Percentiles rank a stretch among this genome's conserved stretches.
phyloP scores from a whole-genome alignment of 2,113 vertebrate species.

The Anhinga rufa region DNA sequence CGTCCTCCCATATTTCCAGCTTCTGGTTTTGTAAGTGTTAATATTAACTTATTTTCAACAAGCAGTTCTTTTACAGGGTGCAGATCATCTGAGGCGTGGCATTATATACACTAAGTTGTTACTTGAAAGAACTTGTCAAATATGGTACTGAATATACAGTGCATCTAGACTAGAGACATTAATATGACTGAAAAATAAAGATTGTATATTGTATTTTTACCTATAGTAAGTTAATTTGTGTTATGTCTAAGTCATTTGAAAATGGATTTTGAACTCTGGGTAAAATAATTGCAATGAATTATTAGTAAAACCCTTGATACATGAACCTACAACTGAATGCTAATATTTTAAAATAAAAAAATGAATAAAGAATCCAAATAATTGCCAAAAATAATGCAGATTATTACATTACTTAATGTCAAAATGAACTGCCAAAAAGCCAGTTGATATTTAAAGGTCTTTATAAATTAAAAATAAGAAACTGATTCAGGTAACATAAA shows the following conservation, averaged over 20 bases:
- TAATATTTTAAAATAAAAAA: background rate
- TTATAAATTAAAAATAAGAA: background rate
- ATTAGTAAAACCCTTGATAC: background rate
- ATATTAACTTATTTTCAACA: background rate
- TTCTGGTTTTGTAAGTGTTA: background rate
- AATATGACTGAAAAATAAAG: background rate
- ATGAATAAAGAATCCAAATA: background rate
- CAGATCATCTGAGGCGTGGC: background rate
- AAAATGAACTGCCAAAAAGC: background rate
- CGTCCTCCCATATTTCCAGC: background rate
- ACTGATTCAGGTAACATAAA: background rate
- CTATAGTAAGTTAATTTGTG: background rate
- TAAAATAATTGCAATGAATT: background rate
- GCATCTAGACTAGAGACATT: background rate
- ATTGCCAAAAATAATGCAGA: background rate
- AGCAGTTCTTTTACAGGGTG: background rate
- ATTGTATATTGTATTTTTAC: background rate
- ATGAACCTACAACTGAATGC: background rate
- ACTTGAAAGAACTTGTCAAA: background rate
- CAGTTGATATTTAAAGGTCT: background rate
- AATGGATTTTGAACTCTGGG: background rate
- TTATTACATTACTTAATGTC: background rate
- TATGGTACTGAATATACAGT: background rate
- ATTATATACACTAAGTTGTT: background rate
- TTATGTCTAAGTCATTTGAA: background rate